Conservation (phyloP, 2,888 invertebrate species). For the Argynnis bischoffii region DNA sequence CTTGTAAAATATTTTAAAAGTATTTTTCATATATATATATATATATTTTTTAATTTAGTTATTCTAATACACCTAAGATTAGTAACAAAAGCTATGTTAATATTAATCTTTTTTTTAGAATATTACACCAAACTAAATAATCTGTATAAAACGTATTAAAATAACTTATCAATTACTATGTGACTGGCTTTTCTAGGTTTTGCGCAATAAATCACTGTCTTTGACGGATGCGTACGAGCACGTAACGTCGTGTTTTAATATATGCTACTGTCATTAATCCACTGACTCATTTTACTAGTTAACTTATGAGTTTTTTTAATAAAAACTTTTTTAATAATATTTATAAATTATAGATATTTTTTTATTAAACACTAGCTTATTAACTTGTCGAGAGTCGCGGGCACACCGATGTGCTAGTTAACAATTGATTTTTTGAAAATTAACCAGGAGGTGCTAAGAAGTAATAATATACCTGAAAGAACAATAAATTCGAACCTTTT, state of each 20-base stretch:
- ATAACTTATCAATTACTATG: conserved; percentile 52
- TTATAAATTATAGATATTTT: too few species aligned
- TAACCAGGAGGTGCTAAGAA: too few species aligned
- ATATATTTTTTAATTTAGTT: too few species aligned
- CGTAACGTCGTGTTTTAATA: conserved; percentile 26
- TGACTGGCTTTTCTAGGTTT: conserved; percentile 39
- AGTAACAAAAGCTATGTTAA: too few species aligned
- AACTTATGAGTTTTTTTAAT: conserved; percentile 11
- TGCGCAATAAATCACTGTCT: conserved; percentile 37
- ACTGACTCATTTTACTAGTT: conserved; percentile 2
- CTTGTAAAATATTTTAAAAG: too few species aligned
- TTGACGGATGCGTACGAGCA: conserved; percentile 35
- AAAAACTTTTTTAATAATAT: background rate
- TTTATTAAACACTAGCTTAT: too few species aligned
- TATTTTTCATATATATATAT: too few species aligned
- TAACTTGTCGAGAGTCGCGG: too few species aligned
- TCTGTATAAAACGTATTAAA: conserved; percentile 1
- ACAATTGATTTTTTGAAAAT: too few species aligned
- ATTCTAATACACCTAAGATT: too few species aligned
- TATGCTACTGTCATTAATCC: conserved; percentile 35
- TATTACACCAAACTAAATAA: background rate
- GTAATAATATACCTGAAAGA: background rate
- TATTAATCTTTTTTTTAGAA: background rate
- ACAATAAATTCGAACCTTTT: background rate
- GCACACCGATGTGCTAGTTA: too few species aligned